These are phyloP conservation scores for Eustalomyia histrio DNA, from an alignment of 2,888 invertebrate genomes.

Conservation along the genomic window DNA sequence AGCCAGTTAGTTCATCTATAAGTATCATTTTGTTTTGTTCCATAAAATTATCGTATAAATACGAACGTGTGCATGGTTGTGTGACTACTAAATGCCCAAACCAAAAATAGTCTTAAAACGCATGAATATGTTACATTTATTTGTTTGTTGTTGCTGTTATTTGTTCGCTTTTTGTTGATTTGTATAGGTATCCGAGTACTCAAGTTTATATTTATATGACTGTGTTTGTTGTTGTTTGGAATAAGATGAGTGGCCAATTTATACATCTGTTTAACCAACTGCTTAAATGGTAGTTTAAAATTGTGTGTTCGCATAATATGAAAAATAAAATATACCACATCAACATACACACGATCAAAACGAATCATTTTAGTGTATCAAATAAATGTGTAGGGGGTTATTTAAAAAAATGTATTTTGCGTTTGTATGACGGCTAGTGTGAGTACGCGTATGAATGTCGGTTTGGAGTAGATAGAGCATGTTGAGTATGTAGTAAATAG, in stretches of 20 bases:
- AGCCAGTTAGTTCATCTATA: slow-evolving; percentile 13
- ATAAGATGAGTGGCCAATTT: slow-evolving; percentile 59
- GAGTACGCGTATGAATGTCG: slow-evolving; percentile 23
- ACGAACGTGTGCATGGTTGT: not conserved
- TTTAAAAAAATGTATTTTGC: slow-evolving; percentile 1
- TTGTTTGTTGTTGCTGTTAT: slow-evolving; percentile 10
- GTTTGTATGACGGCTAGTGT: not conserved
- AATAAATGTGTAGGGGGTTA: not conserved
- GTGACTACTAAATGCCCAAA: slow-evolving; percentile 37
- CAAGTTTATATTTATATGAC: slow-evolving; percentile 20
- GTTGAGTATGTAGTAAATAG: slow-evolving; percentile 34
- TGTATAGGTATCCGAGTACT: slow-evolving; percentile 29
- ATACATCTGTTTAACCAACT: slow-evolving; percentile 62
- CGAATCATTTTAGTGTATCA: not conserved
- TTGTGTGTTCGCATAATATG: slow-evolving; percentile 14
- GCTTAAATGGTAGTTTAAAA: slow-evolving; percentile 51
- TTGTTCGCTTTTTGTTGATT: slow-evolving; percentile 19
- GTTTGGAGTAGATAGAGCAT: slow-evolving; percentile 15
- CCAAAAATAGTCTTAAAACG: slow-evolving; percentile 40
- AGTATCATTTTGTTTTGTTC: slow-evolving; percentile 36
- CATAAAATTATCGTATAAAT: slow-evolving; percentile 56
- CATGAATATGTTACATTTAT: slow-evolving; percentile 19
- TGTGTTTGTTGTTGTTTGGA: not conserved
- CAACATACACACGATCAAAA: not conserved
- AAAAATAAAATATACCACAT: not conserved